Conservation (phyloP, 2,113 vertebrate genomes). For the Chloropsis hardwickii region DNA sequence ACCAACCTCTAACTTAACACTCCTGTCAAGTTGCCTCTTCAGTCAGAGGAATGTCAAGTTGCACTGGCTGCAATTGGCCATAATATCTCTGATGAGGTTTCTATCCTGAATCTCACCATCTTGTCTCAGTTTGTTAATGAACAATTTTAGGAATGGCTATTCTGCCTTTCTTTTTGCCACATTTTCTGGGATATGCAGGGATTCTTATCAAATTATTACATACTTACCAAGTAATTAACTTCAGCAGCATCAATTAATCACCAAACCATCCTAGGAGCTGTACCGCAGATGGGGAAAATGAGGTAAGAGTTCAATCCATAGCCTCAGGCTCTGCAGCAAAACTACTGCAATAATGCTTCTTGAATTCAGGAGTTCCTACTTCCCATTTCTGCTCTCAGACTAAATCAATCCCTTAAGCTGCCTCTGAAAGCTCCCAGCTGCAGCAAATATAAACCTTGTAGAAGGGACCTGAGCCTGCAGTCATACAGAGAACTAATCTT, state of each 20-base stretch:
- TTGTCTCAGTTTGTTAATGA: neutral
- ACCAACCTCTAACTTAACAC: neutral
- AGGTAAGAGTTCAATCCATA: neutral
- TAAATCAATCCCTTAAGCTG: neutral
- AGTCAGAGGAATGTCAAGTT: neutral
- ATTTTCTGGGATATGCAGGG: neutral
- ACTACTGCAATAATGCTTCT: neutral
- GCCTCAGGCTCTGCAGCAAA: neutral
- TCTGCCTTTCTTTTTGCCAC: neutral
- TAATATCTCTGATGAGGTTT: neutral
- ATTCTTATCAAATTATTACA: neutral
- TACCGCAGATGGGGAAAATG: neutral
- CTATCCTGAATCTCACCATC: neutral
- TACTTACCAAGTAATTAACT: neutral
- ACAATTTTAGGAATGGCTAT: neutral
- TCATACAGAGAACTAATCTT: neutral
- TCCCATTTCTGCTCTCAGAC: neutral
- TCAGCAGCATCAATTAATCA: conserved; percentile 16
- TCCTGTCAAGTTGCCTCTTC: neutral
- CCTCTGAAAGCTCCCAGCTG: neutral
- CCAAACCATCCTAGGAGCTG: neutral
- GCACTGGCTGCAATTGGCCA: neutral
- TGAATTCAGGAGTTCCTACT: neutral
- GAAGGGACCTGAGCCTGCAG: neutral
- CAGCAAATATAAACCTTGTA: neutral